Evolutionary conservation across 2,113 vertebrate species (phyloP).

Genomic region (Petaurus breviceps): DNA sequence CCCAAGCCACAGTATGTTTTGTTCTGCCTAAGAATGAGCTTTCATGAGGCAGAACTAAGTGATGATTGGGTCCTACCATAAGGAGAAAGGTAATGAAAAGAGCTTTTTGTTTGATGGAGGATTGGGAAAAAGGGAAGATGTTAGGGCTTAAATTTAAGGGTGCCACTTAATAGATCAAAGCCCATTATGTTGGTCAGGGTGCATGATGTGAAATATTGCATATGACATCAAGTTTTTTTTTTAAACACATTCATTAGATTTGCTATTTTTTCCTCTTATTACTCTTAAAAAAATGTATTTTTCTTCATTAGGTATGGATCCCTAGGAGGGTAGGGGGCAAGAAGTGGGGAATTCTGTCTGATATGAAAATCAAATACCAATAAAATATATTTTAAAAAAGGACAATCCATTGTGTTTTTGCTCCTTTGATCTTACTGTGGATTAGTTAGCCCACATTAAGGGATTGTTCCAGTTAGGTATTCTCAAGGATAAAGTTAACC

Average conservation of each 20-base stretch:
- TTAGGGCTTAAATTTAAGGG: background rate
- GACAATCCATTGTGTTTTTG: background rate
- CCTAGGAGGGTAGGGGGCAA: background rate
- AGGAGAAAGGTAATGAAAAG: background rate
- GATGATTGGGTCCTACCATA: background rate
- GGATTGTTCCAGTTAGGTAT: background rate
- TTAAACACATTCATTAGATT: background rate
- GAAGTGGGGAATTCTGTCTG: background rate
- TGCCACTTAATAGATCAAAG: conserved; percentile 16
- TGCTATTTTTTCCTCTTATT: background rate
- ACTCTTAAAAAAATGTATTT: background rate
- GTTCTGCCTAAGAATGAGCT: background rate
- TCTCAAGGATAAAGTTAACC: background rate
- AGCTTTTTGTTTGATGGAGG: conserved; percentile 17
- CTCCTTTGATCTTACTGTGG: background rate
- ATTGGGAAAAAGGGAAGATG: background rate
- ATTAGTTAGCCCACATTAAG: background rate
- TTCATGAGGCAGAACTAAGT: conserved; percentile 30
- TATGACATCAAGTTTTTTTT: background rate
- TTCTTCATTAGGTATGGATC: background rate
- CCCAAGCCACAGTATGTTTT: conserved; percentile 6
- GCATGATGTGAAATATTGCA: background rate
- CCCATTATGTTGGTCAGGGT: background rate
- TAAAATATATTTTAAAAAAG: background rate
- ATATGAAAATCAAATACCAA: background rate